Evolutionary conservation across 2,888 invertebrate species (phyloP), one percentile per base, ranked within the genome.

Genomic region (Morpho deidamia): DNA sequence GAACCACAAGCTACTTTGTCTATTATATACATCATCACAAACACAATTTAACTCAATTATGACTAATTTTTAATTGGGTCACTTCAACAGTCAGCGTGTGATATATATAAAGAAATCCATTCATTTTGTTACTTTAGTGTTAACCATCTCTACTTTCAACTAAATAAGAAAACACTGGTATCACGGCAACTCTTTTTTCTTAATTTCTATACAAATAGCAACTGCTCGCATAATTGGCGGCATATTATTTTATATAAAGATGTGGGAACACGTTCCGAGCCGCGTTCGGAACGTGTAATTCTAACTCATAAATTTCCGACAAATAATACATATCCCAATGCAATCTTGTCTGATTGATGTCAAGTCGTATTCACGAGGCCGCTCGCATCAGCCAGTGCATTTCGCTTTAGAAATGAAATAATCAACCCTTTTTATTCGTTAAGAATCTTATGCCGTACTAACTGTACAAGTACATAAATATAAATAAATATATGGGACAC

Each of bases 271-370:
- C 63, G 61, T 60, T 63, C 56, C 61, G 53, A 64, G 58, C 62
- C 62, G 55, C 41, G 51, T 48, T 47, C 58, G 61, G 56, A 63
- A 65, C 74, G 65, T 76, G 67, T 76, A 78, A 78, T 78, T 78
- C 75, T 72, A 73, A 74, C 70, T 72, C 77, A 76, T 78, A 78
- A 76, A 78, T 78, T 76, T 75, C 65, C 67, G 63, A 72, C 72
- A 78, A 76, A 78, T 78, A 76, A 78, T 78, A 76, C 70, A 71
- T 74, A 76, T 74, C 67, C 64, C 66, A 66, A 65, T 65, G 64
- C 68, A 68, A 71, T 72, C 70, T 69, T 60, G 59, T 61, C 63
- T 72, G 76, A 74, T 72, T 71, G 73, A 75, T 72, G 72, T 71
- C 69, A 72, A 70, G 64, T 61, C 51, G 56, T 55, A 58, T 59